Evolutionary conservation across 2,113 vertebrate genomes (phyloP).

Genomic region (Plotosus lineatus): DNA sequence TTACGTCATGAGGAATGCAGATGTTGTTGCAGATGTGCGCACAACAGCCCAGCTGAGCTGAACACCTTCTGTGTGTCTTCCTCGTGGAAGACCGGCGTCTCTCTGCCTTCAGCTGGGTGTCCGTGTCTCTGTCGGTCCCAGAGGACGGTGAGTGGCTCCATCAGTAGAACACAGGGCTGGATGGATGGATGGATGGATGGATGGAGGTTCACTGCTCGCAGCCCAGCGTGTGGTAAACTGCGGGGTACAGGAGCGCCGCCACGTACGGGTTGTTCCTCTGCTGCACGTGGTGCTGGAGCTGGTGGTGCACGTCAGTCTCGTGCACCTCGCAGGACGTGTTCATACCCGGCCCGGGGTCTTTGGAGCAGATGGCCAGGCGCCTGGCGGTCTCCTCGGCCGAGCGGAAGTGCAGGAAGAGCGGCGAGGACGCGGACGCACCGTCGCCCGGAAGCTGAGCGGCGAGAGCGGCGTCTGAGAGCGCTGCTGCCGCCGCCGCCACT

Average conservation of each 20-base stretch:
- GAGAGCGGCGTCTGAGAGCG: not conserved
- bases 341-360: not conserved
- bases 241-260: conserved; percentile 69
- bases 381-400: conserved; percentile 57
- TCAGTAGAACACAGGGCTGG: not conserved
- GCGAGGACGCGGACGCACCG: not conserved
- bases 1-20: not conserved
- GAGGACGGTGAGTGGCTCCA: not conserved
- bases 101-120: not conserved
- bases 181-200: not conserved
- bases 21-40: conserved; percentile 15
- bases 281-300: conserved; percentile 43
- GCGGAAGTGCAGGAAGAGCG: conserved; percentile 59
- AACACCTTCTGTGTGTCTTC: not conserved
- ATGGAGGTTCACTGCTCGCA: conserved; percentile 59
- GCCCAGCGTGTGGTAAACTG: conserved; percentile 68
- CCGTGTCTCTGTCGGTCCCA: too few relatives aligned
- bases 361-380: conserved; percentile 31
- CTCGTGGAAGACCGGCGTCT: not conserved
- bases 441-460: conserved; percentile 2
- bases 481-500: too few relatives aligned
- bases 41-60: not conserved
- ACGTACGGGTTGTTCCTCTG: conserved; percentile 68
- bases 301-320: conserved; percentile 15
- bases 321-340: conserved; percentile 12